phyloP scores from a whole-genome alignment of 2,888 invertebrate species.

The Volucella inflata region DNA sequence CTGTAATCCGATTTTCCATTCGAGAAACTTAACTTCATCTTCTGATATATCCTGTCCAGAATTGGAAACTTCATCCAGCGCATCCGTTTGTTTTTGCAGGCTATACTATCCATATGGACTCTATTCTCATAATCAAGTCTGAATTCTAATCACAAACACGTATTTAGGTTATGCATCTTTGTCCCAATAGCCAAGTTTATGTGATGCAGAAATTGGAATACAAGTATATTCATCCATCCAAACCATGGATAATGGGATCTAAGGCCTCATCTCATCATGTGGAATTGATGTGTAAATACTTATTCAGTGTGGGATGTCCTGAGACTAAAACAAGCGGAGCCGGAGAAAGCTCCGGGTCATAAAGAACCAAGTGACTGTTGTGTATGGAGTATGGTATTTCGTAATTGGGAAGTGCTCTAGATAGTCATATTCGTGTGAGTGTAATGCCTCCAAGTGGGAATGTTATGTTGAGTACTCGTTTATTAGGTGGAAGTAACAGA shows the following conservation, averaged over 20 bases:
- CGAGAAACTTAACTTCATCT: not conserved
- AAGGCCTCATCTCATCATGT: constrained; percentile 30
- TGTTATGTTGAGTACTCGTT: not conserved
- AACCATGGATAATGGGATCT: not conserved
- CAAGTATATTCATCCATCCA: not conserved
- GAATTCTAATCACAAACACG: constrained; percentile 6
- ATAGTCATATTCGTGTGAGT: not conserved
- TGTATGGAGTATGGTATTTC: too few relatives aligned
- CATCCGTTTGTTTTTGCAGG: not conserved
- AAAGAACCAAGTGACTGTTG: constrained; percentile 38
- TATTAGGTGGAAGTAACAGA: constrained; percentile 23
- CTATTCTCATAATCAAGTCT: constrained; percentile 20
- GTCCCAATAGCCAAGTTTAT: constrained; percentile 8
- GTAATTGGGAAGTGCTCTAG: constrained; percentile 22
- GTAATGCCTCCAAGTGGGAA: constrained; percentile 17
- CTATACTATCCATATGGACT: not conserved
- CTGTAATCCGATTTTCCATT: constrained; percentile 46
- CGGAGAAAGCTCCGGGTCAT: constrained; percentile 9
- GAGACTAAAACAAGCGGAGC: not conserved
- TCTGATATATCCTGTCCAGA: not conserved
- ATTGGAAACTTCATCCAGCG: too few relatives aligned
- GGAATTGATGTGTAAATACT: constrained; percentile 54
- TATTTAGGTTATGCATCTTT: not conserved
- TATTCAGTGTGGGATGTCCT: constrained; percentile 35
- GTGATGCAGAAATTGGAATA: constrained; percentile 17